Evolutionary conservation across 2,113 vertebrate genomes (phyloP).

Genomic region (Poecile atricapillus): DNA sequence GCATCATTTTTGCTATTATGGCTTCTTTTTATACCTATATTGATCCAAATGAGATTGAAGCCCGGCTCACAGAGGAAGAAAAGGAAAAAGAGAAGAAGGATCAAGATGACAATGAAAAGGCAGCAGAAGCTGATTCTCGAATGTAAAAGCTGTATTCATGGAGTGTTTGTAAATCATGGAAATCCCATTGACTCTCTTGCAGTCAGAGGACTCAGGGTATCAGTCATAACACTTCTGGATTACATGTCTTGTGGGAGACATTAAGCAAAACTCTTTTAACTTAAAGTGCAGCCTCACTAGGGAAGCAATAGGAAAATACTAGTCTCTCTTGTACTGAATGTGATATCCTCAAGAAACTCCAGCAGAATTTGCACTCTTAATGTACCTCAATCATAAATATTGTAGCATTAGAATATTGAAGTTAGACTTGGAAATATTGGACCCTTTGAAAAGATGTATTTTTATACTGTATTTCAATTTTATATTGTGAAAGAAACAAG

Average conservation of each 20-base stretch:
- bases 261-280: background rate
- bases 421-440: conserved; percentile 7
- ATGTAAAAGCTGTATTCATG: conserved; percentile 67
- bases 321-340: background rate
- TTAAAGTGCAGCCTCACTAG: background rate
- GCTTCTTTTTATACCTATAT: conserved; percentile 89
- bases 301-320: background rate
- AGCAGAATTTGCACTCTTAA: conserved; percentile 55
- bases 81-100: conserved; percentile 23
- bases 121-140: background rate
- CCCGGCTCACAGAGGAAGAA: conserved; percentile 73
- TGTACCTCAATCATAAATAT: conserved; percentile 20
- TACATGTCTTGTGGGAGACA: background rate
- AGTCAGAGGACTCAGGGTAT: background rate
- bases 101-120: background rate
- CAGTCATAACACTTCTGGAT: background rate
- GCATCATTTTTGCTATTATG: conserved; percentile 89
- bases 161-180: background rate
- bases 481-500: background rate
- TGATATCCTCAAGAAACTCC: background rate
- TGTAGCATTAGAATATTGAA: background rate
- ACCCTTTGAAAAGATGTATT: conserved; percentile 39
- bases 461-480: conserved; percentile 60
- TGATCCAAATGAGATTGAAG: conserved; percentile 85
- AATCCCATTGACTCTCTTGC: background rate